Conservation (phyloP, 2,113 vertebrate species). For the Recurvirostra avosetta region DNA sequence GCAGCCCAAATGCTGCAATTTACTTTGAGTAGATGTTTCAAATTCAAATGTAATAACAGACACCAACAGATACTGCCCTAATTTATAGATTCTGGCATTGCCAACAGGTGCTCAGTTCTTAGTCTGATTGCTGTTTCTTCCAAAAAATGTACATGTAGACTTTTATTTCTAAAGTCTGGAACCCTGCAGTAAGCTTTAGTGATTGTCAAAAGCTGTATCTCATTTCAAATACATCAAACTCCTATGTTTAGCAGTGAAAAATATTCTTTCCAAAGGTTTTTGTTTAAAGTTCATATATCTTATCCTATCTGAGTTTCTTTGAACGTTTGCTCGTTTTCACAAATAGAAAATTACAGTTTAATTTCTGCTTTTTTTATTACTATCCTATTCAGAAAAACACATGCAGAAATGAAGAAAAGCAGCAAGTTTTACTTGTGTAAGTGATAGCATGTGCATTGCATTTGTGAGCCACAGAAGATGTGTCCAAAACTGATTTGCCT, state of each 20-base stretch:
- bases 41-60: slow-evolving; percentile 71
- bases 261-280: slow-evolving; percentile 51
- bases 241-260: background rate
- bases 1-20: slow-evolving; percentile 52
- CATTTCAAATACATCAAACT: slow-evolving; percentile 32
- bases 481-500: background rate
- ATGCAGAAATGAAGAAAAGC: slow-evolving; percentile 36
- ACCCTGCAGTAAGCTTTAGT: slow-evolving; percentile 33
- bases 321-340: slow-evolving; percentile 45
- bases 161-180: slow-evolving; percentile 50
- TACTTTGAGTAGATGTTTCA: slow-evolving; percentile 55
- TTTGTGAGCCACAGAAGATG: background rate
- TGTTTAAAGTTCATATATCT: slow-evolving; percentile 48
- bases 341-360: slow-evolving; percentile 2
- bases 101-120: slow-evolving; percentile 61
- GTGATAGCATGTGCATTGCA: background rate
- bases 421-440: background rate
- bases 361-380: slow-evolving; percentile 33
- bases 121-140: slow-evolving; percentile 30
- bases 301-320: slow-evolving; percentile 40
- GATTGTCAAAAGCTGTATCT: slow-evolving; percentile 44
- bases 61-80: slow-evolving; percentile 47
- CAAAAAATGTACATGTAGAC: background rate
- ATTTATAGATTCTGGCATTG: slow-evolving; percentile 48
- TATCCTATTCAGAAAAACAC: slow-evolving; percentile 13